Conservation (phyloP, 2,888 invertebrate species). For the Chydorus sphaericus region DNA sequence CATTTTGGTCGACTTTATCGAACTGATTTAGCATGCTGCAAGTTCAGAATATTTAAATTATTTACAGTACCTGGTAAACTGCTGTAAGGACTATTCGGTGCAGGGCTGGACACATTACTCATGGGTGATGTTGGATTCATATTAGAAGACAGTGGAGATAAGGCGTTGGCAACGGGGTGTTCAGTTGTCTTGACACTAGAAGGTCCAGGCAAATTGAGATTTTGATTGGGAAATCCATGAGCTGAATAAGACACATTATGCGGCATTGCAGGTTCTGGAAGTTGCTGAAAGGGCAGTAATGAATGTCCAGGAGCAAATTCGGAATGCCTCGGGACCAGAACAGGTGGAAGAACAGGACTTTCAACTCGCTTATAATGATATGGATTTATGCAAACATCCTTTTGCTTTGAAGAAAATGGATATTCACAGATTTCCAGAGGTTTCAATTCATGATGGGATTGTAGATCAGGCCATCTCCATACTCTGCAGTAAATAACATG, state of each 20-base stretch:
- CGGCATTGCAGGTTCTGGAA: constrained; percentile 79
- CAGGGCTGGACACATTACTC: constrained; percentile 45
- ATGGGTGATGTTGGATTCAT: constrained; percentile 36
- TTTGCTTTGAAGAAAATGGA: constrained; percentile 93
- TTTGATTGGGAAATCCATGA: constrained; percentile 38
- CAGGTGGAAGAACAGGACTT: constrained; percentile 70
- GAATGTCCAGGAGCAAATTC: constrained; percentile 89
- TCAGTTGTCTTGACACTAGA: constrained; percentile 1
- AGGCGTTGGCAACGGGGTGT: background rate
- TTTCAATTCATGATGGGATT: constrained; percentile 95
- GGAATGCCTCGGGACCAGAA: constrained; percentile 90
- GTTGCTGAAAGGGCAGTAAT: constrained; percentile 70
- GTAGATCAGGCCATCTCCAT: constrained; percentile 98
- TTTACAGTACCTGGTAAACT: constrained; percentile 43
- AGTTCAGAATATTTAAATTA: background rate
- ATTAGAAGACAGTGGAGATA: constrained; percentile 23
- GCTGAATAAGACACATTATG: constrained; percentile 80
- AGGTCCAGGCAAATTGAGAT: constrained; percentile 2
- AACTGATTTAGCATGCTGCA: background rate
- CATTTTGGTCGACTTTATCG: background rate
- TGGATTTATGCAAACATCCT: constrained; percentile 98
- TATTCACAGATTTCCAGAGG: constrained; percentile 88
- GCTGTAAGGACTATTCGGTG: constrained; percentile 52
- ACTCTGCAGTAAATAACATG: constrained; percentile 99
- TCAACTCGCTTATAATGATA: constrained; percentile 98